phyloP scores from a whole-genome alignment of 2,797 vertebrate genomes.

The Remorina albescens region DNA sequence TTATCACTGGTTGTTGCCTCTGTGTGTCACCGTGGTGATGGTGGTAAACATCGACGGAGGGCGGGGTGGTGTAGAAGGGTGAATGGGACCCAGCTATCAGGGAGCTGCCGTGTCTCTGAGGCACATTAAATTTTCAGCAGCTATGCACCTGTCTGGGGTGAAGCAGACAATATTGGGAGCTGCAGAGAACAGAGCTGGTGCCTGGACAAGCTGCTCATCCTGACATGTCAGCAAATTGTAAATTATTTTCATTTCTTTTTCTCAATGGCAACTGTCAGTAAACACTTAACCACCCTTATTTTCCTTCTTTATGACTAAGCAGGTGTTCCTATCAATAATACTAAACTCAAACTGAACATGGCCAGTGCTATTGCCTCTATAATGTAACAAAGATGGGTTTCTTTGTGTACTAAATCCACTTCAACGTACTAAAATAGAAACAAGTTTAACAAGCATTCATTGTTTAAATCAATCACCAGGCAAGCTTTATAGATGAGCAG shows the following conservation, averaged over 20 bases:
- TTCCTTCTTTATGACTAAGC: conserved; percentile 32
- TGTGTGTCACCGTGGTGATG: conserved; percentile 75
- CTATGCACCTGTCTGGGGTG: conserved; percentile 66
- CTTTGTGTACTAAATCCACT: not conserved
- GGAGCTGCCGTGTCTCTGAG: conserved; percentile 76
- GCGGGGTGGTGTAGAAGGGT: conserved; percentile 66
- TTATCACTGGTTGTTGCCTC: conserved; percentile 76
- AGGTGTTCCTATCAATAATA: not conserved
- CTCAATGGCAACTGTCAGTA: conserved; percentile 24
- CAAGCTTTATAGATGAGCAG: not conserved
- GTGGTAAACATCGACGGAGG: conserved; percentile 74
- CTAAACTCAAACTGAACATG: not conserved
- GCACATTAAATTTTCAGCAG: conserved; percentile 86
- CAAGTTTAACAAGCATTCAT: not conserved
- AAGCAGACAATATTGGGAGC: conserved; percentile 59
- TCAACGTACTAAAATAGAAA: not conserved
- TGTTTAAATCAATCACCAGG: not conserved
- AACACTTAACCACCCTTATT: conserved; percentile 17
- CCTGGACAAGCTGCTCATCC: conserved; percentile 21
- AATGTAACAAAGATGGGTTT: not conserved
- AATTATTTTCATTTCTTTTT: conserved; percentile 16
- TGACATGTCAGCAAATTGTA: no score
- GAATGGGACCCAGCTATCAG: conserved; percentile 80
- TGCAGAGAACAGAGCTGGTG: conserved; percentile 14
- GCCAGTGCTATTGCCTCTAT: not conserved